Evolutionary conservation across 2,113 vertebrate species (phyloP), one percentile per base, ranked within the genome.

Genomic region (Ciconia maguari): DNA sequence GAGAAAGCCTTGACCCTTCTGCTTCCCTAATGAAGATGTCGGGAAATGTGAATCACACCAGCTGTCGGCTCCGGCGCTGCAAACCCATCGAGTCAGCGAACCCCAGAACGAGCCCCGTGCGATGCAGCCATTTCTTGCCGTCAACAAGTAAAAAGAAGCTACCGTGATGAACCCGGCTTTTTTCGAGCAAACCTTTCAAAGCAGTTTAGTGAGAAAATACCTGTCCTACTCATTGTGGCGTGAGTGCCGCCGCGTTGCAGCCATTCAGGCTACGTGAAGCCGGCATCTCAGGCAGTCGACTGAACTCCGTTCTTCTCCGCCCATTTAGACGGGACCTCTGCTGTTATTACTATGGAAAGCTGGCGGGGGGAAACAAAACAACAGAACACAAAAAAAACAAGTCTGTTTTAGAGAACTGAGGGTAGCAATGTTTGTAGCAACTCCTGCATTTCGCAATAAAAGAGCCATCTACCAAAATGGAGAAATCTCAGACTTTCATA

Each of bases 221-320:
- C 42, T 6, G 15, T 13, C 7, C 41, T 25, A 4, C 20, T 27
- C 14, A 1, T 13, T 1, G 17, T 0, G 6, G 34, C 2, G 1
- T 0, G 2, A 81, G 41, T 2, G 34, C 29, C 17, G 29, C n/a
- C 2, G 1, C 2, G 32, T 10, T 14, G 44, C 57, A 34, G 64
- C 41, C 2, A 0, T 19, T 36, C 5, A 1, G 11, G 41, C 34
- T 19, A 4, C 0, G 2, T 2, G 16, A 44, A 34, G 51, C 19
- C 1, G 1, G 41, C 25, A 19, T 11, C 65, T 26, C 61, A 20
- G 4, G 1, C 18, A 7, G 9, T 2, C 5, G 1, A 21, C 34
- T 13, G 13, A 46, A 12, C 36, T 38, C 38, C 29, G 29, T 11
- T 17, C 16, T 36, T 25, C 44, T 24, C 55, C 34, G 55, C 14